A percentile compares a stretch with the other conserved stretches of the same genome.
These are phyloP conservation scores for Corythucha ciliata DNA, from an alignment of 2,888 invertebrate genomes.

Conservation along the genomic window DNA sequence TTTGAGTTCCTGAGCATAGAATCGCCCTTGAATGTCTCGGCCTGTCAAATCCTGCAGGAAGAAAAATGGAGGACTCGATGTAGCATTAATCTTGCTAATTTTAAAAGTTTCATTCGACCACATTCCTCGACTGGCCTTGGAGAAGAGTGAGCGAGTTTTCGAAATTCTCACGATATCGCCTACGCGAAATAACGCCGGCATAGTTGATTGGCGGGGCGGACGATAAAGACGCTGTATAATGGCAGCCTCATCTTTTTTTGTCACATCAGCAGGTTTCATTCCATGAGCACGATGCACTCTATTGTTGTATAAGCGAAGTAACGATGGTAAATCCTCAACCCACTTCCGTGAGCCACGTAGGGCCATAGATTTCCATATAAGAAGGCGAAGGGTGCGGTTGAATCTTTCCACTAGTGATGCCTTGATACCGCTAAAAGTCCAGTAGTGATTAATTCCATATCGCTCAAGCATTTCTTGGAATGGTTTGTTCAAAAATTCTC, in stretches of 20 bases:
- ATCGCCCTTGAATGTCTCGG: constrained; percentile 34
- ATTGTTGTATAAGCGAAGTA: constrained; percentile 37
- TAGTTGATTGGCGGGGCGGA: constrained; percentile 32
- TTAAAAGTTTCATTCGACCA: constrained; percentile 40
- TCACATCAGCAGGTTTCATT: constrained; percentile 38
- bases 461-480: constrained; percentile 35
- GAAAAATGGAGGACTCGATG: constrained; percentile 18
- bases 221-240: constrained; percentile 15
- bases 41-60: neutral
- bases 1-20: constrained; percentile 37
- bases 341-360: constrained; percentile 29
- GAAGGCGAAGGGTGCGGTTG: constrained; percentile 33
- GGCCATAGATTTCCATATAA: constrained; percentile 28
- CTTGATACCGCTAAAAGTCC: constrained; percentile 35
- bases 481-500: constrained; percentile 37
- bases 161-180: constrained; percentile 39
- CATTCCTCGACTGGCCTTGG: constrained; percentile 39
- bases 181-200: constrained; percentile 35
- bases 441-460: constrained; percentile 26
- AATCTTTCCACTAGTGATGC: constrained; percentile 38
- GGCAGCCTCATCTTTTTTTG: constrained; percentile 5
- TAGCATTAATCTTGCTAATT: constrained; percentile 36
- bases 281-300: constrained; percentile 39
- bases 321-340: constrained; percentile 31
- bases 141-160: constrained; percentile 37